phyloP scores from a whole-genome alignment of 2,888 invertebrate genomes.

The Myopa testacea region DNA sequence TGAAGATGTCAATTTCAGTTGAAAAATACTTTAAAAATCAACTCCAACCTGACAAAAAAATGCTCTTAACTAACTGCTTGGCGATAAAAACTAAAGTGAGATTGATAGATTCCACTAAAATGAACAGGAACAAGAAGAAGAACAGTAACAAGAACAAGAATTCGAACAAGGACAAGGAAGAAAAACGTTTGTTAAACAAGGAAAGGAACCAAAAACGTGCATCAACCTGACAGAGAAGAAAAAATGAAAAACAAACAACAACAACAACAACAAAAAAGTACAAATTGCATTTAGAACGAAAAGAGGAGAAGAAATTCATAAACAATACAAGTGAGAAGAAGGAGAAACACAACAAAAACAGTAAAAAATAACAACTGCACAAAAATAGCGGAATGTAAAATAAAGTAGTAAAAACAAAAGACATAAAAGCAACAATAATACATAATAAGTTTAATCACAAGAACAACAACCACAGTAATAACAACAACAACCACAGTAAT shows the following conservation, averaged over 20 bases:
- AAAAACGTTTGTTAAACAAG: too few relatives aligned
- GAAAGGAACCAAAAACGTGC: background rate
- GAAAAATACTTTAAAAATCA: conserved; percentile 50
- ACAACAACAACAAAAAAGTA: background rate
- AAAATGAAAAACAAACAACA: background rate
- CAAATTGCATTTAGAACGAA: conserved; percentile 5
- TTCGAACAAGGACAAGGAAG: too few relatives aligned
- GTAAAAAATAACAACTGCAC: background rate
- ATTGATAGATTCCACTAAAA: conserved; percentile 29
- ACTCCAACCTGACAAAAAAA: conserved; percentile 47
- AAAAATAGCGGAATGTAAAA: background rate
- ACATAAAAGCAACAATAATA: background rate
- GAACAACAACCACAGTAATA: background rate
- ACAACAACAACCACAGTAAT: background rate
- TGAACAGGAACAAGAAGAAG: conserved; percentile 2
- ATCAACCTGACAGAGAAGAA: background rate
- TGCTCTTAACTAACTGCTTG: conserved; percentile 36
- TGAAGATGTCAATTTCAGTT: conserved; percentile 55
- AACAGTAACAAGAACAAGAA: conserved; percentile 9
- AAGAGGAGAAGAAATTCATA: background rate
- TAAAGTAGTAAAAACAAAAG: background rate
- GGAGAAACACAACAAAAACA: too few relatives aligned
- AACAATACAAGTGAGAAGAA: too few relatives aligned
- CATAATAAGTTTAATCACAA: background rate
- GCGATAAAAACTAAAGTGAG: conserved; percentile 37